Base-by-base conservation (phyloP, 2,888 invertebrate species). In the Xiphydria camelus region DNA sequence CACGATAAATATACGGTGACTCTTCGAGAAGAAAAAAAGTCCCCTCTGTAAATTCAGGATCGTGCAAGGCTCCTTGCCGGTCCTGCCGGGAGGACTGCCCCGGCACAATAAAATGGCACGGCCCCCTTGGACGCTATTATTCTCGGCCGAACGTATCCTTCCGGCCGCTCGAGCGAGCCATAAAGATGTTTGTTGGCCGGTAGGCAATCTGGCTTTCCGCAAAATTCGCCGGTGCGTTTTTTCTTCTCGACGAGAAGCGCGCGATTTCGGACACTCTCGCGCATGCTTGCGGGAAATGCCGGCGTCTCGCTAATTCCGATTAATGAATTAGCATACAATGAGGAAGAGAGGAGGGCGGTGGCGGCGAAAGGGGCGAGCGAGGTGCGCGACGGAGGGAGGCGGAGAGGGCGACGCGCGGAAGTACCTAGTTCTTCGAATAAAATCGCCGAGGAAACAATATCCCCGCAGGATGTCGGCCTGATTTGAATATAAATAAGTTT, bases 91-190 rank as follows among this genome's bases (percentile, higher is more conserved):
- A n/a, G n/a, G n/a, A n/a, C n/a, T n/a, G 43, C 41, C 40, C 47
- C 6, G 25, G 32, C 36, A 26, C 40, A 33, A 47, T 49, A 49
- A 63, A 54, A 53, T 33, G 18, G 23, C 41, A 49, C 33, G 22
- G 39, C 43, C 34, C 50, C 39, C 47, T n/a, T 41, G 41, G 49
- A 49, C 50, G 15, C 43, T 47, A 47, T 58, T 54, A 47, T 53
- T 50, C 52, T 43, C 43, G 29, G 23, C 22, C 39, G 31, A 29
- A 29, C 31, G 40, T 20, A 29, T 14, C 34, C 38, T 20, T 14
- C 20, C 14, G 31, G 35, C 22, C 17, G 18, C 10, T n/a, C n/a
- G n/a, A n/a, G n/a, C n/a, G 32, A 23, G 40, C 44, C 14, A 44
- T 32, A 29, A 44, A 35, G 31, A 19, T 35, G 19, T 20, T 36